Conservation (phyloP, 1,140 invertebrate genomes). For the Ceratosolen solmsi region DNA sequence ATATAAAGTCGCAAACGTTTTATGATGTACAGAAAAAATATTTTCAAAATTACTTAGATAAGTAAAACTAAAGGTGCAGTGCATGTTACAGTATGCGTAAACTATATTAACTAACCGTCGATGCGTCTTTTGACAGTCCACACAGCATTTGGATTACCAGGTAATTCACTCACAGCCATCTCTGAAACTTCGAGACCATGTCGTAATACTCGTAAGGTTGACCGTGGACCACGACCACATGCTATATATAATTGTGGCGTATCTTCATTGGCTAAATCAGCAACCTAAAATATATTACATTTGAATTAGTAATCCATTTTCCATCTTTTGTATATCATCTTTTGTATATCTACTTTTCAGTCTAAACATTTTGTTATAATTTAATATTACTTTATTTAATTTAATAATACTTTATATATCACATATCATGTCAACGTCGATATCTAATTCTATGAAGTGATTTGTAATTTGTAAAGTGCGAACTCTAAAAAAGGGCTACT, state of each 20-base stretch:
- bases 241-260: constrained; percentile 98
- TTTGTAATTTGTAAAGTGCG: no score
- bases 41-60: neutral
- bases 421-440: no score
- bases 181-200: constrained; percentile 99
- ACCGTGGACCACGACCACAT: constrained; percentile 95
- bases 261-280: constrained; percentile 95
- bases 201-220: constrained; percentile 91
- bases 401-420: no score
- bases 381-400: no score
- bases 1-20: no score
- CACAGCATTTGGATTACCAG: constrained; percentile 99
- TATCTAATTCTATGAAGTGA: no score
- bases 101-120: constrained; percentile 84
- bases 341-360: no score
- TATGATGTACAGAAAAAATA: neutral
- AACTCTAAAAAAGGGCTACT: no score
- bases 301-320: neutral
- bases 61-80: neutral
- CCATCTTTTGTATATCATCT: no score
- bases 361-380: no score
- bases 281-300: constrained; percentile 73
- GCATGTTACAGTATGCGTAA: neutral
- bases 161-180: constrained; percentile 99
- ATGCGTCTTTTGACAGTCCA: constrained; percentile 98